Conservation (phyloP, 2,113 vertebrate genomes). For the Cranoglanis bouderius region DNA sequence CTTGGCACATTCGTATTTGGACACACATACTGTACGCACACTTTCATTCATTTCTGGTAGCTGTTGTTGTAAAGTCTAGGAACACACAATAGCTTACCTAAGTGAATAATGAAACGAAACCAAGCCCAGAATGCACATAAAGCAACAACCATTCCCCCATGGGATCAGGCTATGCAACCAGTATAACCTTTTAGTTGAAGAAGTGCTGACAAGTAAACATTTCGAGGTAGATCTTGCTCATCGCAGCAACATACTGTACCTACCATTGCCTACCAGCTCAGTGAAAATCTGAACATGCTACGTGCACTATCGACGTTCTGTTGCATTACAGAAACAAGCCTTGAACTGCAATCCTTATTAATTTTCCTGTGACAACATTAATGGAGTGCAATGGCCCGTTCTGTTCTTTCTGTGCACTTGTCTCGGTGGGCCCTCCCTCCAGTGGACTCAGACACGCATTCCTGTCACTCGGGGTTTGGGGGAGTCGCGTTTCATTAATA, state of each 20-base stretch:
- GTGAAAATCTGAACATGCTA: conserved; percentile 12
- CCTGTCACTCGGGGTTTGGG: conserved; percentile 34
- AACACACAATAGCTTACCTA: conserved; percentile 24
- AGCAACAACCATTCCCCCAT: conserved; percentile 27
- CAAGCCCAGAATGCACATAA: conserved; percentile 28
- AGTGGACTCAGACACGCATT: conserved; percentile 25
- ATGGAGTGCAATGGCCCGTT: conserved; percentile 70
- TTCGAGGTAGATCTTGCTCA: conserved; percentile 27
- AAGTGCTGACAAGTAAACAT: conserved; percentile 54
- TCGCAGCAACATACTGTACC: conserved; percentile 45
- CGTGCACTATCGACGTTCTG: conserved; percentile 42
- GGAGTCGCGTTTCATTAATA: conserved; percentile 47
- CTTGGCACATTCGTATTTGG: background rate
- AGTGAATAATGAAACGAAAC: conserved; percentile 12
- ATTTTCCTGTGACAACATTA: conserved; percentile 69
- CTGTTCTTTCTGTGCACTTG: conserved; percentile 59
- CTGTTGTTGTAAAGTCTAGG: background rate
- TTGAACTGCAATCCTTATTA: conserved; percentile 58
- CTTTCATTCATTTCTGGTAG: conserved; percentile 11
- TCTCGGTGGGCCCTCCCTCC: conserved; percentile 13
- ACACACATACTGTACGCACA: background rate
- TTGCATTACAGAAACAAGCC: conserved; percentile 55
- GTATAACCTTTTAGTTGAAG: conserved; percentile 43
- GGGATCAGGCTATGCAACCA: conserved; percentile 9
- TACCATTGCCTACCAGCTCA: conserved; percentile 36